These are phyloP conservation scores for Tamias sibiricus DNA, from an alignment of 2,113 vertebrate species.

Conservation along the genomic window DNA sequence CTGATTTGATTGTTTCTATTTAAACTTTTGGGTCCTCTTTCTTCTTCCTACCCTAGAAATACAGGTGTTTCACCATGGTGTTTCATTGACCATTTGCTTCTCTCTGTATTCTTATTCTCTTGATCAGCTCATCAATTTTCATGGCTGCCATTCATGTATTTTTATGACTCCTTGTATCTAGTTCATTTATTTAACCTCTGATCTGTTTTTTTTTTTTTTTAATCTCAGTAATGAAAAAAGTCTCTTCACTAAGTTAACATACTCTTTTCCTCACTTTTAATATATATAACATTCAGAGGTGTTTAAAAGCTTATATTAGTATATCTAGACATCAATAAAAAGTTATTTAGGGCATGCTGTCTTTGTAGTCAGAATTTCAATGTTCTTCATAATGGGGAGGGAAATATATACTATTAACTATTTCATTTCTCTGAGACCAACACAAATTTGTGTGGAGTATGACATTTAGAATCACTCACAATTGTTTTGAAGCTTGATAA, in stretches of 20 bases:
- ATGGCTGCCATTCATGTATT: not conserved
- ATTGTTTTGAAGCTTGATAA: not conserved
- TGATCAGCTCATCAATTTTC: slow-evolving; percentile 28
- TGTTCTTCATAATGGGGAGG: not conserved
- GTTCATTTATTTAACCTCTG: not conserved
- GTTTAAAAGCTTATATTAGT: not conserved
- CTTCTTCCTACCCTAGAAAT: not conserved
- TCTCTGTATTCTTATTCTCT: not conserved
- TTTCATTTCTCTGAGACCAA: not conserved
- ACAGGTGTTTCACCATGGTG: not conserved
- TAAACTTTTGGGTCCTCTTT: not conserved
- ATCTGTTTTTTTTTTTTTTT: not conserved
- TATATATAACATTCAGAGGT: not conserved
- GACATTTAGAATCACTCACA: not conserved
- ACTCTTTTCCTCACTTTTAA: not conserved
- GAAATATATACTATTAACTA: not conserved
- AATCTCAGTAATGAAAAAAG: not conserved
- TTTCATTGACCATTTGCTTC: not conserved
- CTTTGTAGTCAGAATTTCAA: not conserved
- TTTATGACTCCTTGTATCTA: not conserved
- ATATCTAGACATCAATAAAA: not conserved
- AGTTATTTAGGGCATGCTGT: not conserved
- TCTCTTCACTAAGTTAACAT: not conserved
- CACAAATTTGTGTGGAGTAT: not conserved
- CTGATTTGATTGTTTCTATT: not conserved